Evolutionary conservation across 37 sponge, comb jelly and placozoan species (phyloP), one percentile per base, ranked within the genome.

Genomic region (Chondrosia reniformis): DNA sequence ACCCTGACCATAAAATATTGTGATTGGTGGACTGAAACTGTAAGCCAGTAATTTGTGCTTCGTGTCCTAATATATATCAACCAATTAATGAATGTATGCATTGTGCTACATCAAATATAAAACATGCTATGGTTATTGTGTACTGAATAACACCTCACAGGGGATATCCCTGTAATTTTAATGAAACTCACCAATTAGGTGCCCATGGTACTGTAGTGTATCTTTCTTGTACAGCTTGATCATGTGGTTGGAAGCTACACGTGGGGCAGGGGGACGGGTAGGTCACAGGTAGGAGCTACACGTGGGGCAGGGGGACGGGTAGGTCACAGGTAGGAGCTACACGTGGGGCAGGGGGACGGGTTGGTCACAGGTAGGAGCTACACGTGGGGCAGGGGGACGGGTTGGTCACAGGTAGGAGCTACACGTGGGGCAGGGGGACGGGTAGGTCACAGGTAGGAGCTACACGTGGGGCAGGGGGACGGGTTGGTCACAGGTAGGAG

Each of bases 1-100:
- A 76, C 21, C 38, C 76, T 54, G 57, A 45, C 57, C 76, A 76
- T 33, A 76, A 33, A 1, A 55, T 46, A 2, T 76, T 41, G 31
- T 36, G 57, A 49, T 76, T 55, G 4, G 15, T 56, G 27, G 57
- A 32, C 13, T 54, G 21, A 76, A 76, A 69, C 43, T 69, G 72
- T 0, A 69, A 21, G 22, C 44, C 72, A 4, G 72, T 34, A 19
- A 69, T 69, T 19, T 34, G 41, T 22, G 8, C 6, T 39, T 69
- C 72, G 42, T 69, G 72, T 39, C 72, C 72, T 69, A 25, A 21
- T 42, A 37, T 30, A 30, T 13, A 59, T 30, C 61, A 59, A 59
- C 61, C n/a, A 19, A 49, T 49, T 10, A 19, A 15, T 49, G 52
- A 19, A 15, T 49, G 52, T 49, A 15, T 49, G 52, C 52, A 49